phyloP scores from a whole-genome alignment of 2,888 invertebrate species.

The Xanthorhoe designata region DNA sequence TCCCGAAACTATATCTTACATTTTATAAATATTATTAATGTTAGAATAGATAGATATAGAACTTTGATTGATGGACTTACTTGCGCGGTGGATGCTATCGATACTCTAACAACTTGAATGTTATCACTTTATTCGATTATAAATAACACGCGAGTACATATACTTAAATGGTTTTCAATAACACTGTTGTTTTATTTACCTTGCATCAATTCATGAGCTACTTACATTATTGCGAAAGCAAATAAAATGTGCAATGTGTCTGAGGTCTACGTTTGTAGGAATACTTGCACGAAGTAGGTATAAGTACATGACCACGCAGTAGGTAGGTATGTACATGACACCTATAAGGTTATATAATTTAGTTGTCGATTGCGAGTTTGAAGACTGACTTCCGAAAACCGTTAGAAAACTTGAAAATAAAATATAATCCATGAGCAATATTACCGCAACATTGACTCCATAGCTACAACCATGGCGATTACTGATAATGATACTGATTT shows the following conservation, averaged over 20 bases:
- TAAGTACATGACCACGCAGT: too few relatives aligned
- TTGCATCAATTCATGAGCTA: background rate
- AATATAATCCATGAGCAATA: background rate
- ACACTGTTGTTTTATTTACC: conserved; percentile 34
- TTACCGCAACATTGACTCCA: conserved; percentile 5
- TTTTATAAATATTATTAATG: conserved; percentile 45
- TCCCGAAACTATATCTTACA: conserved; percentile 33
- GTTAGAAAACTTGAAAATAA: background rate
- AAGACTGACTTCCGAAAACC: too few relatives aligned
- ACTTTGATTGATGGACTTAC: conserved; percentile 60
- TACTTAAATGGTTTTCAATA: conserved; percentile 77
- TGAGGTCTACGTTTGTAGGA: too few relatives aligned
- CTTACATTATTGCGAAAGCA: background rate
- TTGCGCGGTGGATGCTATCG: conserved; percentile 57
- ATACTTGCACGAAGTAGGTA: background rate
- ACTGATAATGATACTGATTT: conserved; percentile 56
- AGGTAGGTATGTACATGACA: too few relatives aligned
- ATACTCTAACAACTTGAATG: conserved; percentile 73
- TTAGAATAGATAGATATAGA: conserved; percentile 57
- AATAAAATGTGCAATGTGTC: too few relatives aligned
- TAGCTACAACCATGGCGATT: conserved; percentile 42
- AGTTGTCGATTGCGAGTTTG: too few relatives aligned
- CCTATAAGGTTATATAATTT: too few relatives aligned
- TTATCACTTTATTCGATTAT: conserved; percentile 80
- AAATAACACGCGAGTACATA: conserved; percentile 66